A percentile compares a stretch with the other conserved stretches of the same genome.
Evolutionary conservation across 2,888 invertebrate genomes (phyloP).

Genomic region (Drosophila kambysellisi): DNA sequence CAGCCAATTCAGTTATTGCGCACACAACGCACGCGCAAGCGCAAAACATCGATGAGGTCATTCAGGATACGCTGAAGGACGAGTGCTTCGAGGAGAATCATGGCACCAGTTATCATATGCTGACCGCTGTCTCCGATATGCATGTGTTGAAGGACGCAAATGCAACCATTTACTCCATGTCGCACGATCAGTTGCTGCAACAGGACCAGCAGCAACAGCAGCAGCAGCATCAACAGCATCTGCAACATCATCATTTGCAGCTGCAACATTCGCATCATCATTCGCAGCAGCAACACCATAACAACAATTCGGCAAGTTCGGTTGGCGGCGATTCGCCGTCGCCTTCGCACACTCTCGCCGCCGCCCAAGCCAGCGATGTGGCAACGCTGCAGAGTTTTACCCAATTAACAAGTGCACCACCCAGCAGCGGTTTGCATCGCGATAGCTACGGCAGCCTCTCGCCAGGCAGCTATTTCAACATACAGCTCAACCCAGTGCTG

Average conservation of each 20-base stretch:
- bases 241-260: conserved; percentile 46
- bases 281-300: conserved; percentile 71
- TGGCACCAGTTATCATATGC: conserved; percentile 81
- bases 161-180: conserved; percentile 67
- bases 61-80: conserved; percentile 85
- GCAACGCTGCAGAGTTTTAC: conserved; percentile 83
- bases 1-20: conserved; percentile 57
- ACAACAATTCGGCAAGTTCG: conserved; percentile 82
- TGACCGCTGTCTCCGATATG: conserved; percentile 82
- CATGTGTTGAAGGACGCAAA: conserved; percentile 81
- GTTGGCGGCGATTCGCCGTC: conserved; percentile 83
- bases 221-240: conserved; percentile 40
- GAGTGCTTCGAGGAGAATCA: conserved; percentile 84
- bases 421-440: conserved; percentile 65
- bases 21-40: conserved; percentile 58
- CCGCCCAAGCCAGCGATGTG: conserved; percentile 64
- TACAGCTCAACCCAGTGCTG: conserved; percentile 80
- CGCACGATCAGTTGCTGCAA: conserved; percentile 63
- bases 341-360: conserved; percentile 72
- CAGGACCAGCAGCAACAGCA: conserved; percentile 61
- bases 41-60: conserved; percentile 84
- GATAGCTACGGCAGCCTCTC: conserved; percentile 82
- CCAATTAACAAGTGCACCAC: conserved; percentile 82
- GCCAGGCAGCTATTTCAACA: conserved; percentile 78
- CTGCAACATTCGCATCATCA: conserved; percentile 59